These are phyloP conservation scores for Formica selysi DNA, from an alignment of 1,140 invertebrate species.

Conservation along the genomic window DNA sequence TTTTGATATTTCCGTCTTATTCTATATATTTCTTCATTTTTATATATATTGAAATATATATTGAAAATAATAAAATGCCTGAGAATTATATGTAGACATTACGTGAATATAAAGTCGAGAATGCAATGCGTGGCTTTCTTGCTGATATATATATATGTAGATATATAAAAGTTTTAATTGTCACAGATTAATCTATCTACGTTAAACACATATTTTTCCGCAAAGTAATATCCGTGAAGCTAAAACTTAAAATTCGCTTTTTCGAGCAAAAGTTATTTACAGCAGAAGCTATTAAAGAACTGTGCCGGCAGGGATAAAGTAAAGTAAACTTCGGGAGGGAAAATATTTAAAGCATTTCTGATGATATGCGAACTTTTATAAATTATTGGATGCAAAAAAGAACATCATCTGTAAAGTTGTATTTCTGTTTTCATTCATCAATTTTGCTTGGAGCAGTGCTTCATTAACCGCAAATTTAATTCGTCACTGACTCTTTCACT, in stretches of 20 bases:
- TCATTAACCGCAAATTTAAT: slow-evolving; percentile 38
- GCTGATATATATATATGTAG: background rate
- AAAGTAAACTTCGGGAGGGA: slow-evolving; percentile 31
- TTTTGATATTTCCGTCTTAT: background rate
- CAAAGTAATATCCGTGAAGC: slow-evolving; percentile 51
- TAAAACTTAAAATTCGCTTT: slow-evolving; percentile 18
- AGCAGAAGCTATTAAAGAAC: slow-evolving; percentile 52
- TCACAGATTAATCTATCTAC: slow-evolving; percentile 17
- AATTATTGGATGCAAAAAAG: slow-evolving; percentile 33
- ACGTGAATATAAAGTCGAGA: slow-evolving; percentile 3
- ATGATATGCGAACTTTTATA: slow-evolving; percentile 37
- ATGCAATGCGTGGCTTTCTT: background rate
- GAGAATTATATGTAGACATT: slow-evolving; percentile 2
- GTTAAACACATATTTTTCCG: slow-evolving; percentile 42
- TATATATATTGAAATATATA: background rate
- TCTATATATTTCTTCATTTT: background rate
- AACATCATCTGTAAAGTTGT: background rate
- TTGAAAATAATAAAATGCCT: background rate
- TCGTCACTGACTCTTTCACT: slow-evolving; percentile 15
- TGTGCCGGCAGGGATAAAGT: slow-evolving; percentile 13
- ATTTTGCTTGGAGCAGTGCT: slow-evolving; percentile 15
- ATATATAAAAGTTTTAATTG: slow-evolving; percentile 53
- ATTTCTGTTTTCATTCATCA: slow-evolving; percentile 26
- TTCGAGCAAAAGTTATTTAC: slow-evolving; percentile 47
- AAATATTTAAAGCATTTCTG: slow-evolving; percentile 47